These are phyloP conservation scores for Python bivittatus DNA, from an alignment of 2,113 vertebrate genomes.

Conservation along the genomic window DNA sequence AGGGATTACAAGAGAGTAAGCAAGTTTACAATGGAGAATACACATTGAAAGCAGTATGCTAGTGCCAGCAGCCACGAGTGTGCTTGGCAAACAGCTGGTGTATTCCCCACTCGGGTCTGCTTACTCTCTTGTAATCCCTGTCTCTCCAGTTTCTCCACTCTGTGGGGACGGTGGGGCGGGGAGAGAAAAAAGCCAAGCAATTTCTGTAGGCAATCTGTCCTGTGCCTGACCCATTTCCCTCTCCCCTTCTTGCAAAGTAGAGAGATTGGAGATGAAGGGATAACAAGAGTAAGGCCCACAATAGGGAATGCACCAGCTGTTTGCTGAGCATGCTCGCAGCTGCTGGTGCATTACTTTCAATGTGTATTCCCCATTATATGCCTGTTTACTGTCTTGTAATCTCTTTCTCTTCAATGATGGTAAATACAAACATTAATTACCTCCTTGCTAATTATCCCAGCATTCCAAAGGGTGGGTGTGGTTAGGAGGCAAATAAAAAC, in stretches of 20 bases:
- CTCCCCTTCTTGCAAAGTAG: not conserved
- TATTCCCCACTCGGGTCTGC: too few relatives aligned
- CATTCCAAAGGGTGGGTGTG: not conserved
- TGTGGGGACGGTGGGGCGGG: too few relatives aligned
- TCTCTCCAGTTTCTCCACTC: not conserved
- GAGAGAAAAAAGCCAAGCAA: too few relatives aligned
- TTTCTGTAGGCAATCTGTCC: not conserved
- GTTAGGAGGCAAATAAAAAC: not conserved
- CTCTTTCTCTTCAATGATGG: not conserved
- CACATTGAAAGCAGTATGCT: not conserved
- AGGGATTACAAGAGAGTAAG: not conserved
- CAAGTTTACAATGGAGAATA: not conserved
- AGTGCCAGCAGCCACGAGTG: too few relatives aligned
- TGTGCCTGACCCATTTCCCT: not conserved
- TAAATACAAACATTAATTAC: not conserved
- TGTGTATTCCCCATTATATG: not conserved
- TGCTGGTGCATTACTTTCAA: not conserved
- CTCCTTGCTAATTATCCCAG: not conserved
- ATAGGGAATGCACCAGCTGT: not conserved
- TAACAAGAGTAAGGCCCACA: too few relatives aligned
- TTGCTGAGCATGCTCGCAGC: not conserved
- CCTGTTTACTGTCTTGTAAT: not conserved
- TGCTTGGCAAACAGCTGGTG: too few relatives aligned
- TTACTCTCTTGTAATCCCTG: not conserved
- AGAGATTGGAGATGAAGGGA: not conserved